These are phyloP conservation scores for Cheirogaleus medius DNA, from an alignment of 2,113 vertebrate genomes.

Conservation along the genomic window DNA sequence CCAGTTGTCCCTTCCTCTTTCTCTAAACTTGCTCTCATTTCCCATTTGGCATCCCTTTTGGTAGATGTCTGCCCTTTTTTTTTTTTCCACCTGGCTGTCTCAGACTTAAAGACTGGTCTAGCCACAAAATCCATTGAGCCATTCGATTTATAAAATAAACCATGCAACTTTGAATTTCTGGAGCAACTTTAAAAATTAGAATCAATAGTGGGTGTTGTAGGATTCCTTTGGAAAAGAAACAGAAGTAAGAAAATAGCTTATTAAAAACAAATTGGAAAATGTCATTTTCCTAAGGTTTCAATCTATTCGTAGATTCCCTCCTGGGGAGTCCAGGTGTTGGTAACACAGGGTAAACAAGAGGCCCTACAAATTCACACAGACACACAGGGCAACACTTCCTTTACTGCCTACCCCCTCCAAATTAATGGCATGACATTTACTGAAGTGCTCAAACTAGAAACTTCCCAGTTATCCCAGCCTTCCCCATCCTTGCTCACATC, in stretches of 20 bases:
- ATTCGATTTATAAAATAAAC: conserved; percentile 43
- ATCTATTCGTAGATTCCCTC: conserved; percentile 7
- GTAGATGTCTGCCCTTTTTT: conserved; percentile 44
- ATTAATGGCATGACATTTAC: not conserved
- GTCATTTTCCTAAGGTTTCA: conserved; percentile 32
- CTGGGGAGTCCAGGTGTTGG: not conserved
- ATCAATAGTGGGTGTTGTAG: not conserved
- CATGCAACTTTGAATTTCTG: conserved; percentile 37
- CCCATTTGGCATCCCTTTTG: conserved; percentile 75
- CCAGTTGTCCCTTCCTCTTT: not conserved
- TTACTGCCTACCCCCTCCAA: not conserved
- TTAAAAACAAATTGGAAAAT: conserved; percentile 21
- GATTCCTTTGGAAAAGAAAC: not conserved
- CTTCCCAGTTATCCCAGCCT: not conserved
- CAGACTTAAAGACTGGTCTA: conserved; percentile 44
- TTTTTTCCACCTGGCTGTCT: conserved; percentile 44
- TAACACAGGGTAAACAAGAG: conserved; percentile 8
- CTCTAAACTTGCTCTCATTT: conserved; percentile 15
- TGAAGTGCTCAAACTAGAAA: not conserved
- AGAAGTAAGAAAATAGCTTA: conserved; percentile 35
- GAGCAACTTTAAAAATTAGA: not conserved
- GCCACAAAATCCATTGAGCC: conserved; percentile 28
- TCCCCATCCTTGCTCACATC: not conserved
- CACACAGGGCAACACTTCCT: not conserved
- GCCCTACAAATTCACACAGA: not conserved